These are phyloP conservation scores for Eumeta japonica DNA, from an alignment of 1,140 invertebrate genomes.

Conservation along the genomic window DNA sequence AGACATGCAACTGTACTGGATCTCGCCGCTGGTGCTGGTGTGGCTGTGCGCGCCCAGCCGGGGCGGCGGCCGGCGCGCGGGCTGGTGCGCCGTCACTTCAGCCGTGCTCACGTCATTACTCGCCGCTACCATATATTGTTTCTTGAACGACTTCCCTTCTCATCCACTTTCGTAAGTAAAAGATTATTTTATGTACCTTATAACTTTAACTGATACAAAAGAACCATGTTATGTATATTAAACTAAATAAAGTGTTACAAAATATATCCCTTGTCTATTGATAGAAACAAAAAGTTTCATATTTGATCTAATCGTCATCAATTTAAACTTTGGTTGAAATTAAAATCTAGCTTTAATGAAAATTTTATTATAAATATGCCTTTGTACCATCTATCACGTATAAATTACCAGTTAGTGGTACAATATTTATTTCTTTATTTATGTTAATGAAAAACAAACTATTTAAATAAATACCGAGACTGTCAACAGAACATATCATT, in stretches of 20 bases:
- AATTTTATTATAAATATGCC: too few species aligned
- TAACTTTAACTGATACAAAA: not conserved
- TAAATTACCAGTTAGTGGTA: too few species aligned
- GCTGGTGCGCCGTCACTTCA: not conserved
- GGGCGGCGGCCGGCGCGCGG: constrained; percentile 10
- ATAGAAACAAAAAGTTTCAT: not conserved
- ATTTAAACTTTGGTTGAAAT: not conserved
- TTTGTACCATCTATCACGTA: too few species aligned
- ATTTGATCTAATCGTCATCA: not conserved
- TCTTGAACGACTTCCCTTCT: constrained; percentile 15
- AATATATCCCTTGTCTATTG: too few species aligned
- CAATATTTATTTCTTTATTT: too few species aligned
- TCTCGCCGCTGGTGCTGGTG: constrained; percentile 37
- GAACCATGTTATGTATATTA: too few species aligned
- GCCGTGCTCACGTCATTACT: constrained; percentile 5
- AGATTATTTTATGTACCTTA: not conserved
- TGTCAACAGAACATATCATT: too few species aligned
- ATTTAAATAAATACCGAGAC: too few species aligned
- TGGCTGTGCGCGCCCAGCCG: constrained; percentile 9
- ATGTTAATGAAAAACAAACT: too few species aligned
- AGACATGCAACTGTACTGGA: constrained; percentile 51
- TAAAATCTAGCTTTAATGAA: not conserved
- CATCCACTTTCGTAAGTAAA: not conserved
- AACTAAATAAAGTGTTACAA: too few species aligned
- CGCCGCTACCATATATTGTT: constrained; percentile 17